Evolutionary conservation across 1,140 invertebrate genomes (phyloP).

Genomic region (Drosophila carrolli): DNA sequence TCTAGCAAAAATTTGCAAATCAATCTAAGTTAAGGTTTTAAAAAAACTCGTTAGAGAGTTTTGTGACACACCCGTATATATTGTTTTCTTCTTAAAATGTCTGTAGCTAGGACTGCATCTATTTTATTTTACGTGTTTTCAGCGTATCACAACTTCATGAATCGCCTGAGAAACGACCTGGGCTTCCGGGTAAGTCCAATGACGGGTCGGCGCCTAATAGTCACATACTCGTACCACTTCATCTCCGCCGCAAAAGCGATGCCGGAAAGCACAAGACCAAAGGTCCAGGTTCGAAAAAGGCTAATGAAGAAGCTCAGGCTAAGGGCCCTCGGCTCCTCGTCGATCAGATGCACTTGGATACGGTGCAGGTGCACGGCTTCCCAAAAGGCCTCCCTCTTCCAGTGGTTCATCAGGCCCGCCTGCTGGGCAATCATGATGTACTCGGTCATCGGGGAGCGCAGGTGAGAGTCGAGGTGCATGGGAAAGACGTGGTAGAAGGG

Average conservation of each 20-base stretch:
- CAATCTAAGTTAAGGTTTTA: too few relatives aligned
- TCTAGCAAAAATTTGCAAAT: too few relatives aligned
- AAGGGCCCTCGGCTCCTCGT: slow-evolving; percentile 52
- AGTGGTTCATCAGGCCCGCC: slow-evolving; percentile 58
- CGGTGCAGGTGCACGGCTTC: slow-evolving; percentile 56
- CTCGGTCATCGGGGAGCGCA: slow-evolving; percentile 50
- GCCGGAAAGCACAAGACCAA: slow-evolving; percentile 58
- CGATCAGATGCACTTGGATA: slow-evolving; percentile 37
- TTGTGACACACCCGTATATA: too few relatives aligned
- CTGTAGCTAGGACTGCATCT: too few relatives aligned
- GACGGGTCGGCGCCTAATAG: not conserved
- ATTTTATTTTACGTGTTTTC: not conserved
- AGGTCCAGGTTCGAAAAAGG: slow-evolving; percentile 64
- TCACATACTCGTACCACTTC: slow-evolving; percentile 52
- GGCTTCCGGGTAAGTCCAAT: slow-evolving; percentile 2
- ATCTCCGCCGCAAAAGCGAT: slow-evolving; percentile 58
- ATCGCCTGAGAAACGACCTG: slow-evolving; percentile 32
- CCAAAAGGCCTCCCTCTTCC: slow-evolving; percentile 61
- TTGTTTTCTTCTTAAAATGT: not conserved
- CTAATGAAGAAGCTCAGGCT: slow-evolving; percentile 57
- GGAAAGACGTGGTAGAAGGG: slow-evolving; percentile 78
- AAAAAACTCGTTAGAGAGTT: not conserved
- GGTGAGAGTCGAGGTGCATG: slow-evolving; percentile 66
- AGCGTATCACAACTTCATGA: slow-evolving; percentile 16
- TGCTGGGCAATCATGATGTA: slow-evolving; percentile 70